phyloP scores from a whole-genome alignment of 2,113 vertebrate genomes.

The Heterocephalus glaber region DNA sequence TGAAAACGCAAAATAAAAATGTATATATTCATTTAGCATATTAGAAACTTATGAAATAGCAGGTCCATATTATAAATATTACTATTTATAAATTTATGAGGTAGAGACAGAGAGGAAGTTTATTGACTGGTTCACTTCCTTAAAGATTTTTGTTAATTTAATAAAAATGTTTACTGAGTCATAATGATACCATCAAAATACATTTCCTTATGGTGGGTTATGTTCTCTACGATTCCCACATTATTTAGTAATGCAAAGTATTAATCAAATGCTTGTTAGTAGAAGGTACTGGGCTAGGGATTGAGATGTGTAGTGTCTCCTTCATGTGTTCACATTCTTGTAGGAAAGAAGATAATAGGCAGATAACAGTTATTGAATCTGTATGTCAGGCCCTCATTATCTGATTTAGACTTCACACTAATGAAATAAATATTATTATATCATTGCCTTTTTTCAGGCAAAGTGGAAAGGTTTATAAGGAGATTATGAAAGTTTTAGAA shows the following conservation, averaged over 20 bases:
- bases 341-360: neutral
- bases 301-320: neutral
- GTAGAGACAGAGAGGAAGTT: neutral
- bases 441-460: neutral
- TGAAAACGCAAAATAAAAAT: neutral
- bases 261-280: neutral
- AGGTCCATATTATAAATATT: neutral
- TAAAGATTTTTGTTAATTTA: conserved; percentile 4
- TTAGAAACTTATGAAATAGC: conserved; percentile 18
- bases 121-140: neutral
- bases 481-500: neutral
- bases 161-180: neutral
- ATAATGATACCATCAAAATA: conserved; percentile 28
- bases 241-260: neutral
- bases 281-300: neutral
- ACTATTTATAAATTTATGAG: neutral
- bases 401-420: neutral
- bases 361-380: neutral
- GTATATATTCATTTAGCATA: neutral
- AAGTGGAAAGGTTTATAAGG: neutral
- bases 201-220: neutral
- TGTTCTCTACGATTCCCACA: neutral
- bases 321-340: neutral
- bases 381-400: neutral
- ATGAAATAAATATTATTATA: neutral